Evolutionary conservation across 2,797 vertebrate genomes (phyloP).

Genomic region (Neosalanx taihuensis): DNA sequence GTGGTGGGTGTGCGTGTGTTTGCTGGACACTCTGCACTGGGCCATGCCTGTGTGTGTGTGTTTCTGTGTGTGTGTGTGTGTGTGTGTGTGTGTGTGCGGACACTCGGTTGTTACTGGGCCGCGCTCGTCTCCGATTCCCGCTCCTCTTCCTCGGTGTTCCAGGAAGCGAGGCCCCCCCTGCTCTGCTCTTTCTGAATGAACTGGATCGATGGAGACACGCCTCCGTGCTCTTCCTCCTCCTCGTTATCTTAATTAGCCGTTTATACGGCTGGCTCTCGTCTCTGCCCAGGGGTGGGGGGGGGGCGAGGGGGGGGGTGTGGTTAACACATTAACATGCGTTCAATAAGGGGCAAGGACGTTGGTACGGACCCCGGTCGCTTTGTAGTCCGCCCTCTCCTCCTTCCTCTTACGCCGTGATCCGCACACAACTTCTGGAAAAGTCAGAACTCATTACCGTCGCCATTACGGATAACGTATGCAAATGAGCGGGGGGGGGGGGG

Average conservation of each 20-base stretch:
- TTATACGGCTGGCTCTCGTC: constrained; percentile 83
- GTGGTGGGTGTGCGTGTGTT: background rate
- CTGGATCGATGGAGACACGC: constrained; percentile 92
- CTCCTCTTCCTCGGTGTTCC: constrained; percentile 47
- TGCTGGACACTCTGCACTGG: no score
- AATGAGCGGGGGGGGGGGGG: background rate
- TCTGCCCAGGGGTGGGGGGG: no score
- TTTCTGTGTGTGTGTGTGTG: background rate
- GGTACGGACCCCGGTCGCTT: constrained; percentile 63
- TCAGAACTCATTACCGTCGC: constrained; percentile 61
- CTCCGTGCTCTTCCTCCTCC: constrained; percentile 89
- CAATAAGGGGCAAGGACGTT: constrained; percentile 68
- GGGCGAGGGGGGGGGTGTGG: constrained; percentile 87
- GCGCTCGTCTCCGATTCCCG: constrained; percentile 33
- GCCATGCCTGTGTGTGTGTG: constrained; percentile 1
- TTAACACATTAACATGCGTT: constrained; percentile 84
- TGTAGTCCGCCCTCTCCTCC: constrained; percentile 58
- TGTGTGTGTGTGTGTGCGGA: background rate
- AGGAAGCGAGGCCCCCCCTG: constrained; percentile 49
- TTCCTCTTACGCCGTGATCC: constrained; percentile 33
- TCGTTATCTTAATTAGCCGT: constrained; percentile 94
- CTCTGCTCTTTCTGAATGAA: constrained; percentile 85
- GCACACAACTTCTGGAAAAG: constrained; percentile 59
- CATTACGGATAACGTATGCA: constrained; percentile 16
- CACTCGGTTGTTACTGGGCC: constrained; percentile 23